Evolutionary conservation across 2,888 invertebrate species (phyloP).

Genomic region (Torymus auratus): DNA sequence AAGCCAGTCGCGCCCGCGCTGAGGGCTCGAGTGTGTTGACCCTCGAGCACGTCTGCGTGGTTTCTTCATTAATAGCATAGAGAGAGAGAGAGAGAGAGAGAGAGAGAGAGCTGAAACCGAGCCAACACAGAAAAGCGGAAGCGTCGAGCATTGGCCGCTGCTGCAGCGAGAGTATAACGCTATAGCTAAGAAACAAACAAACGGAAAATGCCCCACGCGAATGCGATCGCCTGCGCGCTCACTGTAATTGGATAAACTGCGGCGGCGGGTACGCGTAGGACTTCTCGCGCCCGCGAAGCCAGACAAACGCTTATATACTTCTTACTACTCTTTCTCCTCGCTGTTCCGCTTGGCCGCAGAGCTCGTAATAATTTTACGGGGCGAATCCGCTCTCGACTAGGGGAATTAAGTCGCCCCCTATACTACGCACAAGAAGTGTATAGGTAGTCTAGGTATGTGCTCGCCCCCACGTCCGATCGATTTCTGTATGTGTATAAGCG

Average conservation of each 20-base stretch:
- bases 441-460: no score
- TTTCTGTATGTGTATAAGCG: no score
- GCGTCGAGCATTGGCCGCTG: slow-evolving; percentile 7
- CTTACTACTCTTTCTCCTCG: slow-evolving; percentile 40
- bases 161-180: background rate
- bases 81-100: background rate
- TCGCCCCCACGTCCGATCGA: no score
- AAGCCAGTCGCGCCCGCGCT: no score
- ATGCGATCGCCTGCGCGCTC: background rate
- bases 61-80: slow-evolving; percentile 48
- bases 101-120: slow-evolving; percentile 28
- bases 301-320: slow-evolving; percentile 62
- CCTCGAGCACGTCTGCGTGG: slow-evolving; percentile 20
- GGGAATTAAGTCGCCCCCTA: no score
- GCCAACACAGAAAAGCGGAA: slow-evolving; percentile 35
- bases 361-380: no score
- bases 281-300: slow-evolving; percentile 61
- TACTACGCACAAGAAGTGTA: no score
- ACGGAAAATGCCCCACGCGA: no score
- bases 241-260: slow-evolving; percentile 68
- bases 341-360: no score
- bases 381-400: no score
- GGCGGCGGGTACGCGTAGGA: slow-evolving; percentile 62
- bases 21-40: slow-evolving; percentile 36
- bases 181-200: no score